phyloP scores from a whole-genome alignment of 2,797 vertebrate species.

The Acridotheres tristis region DNA sequence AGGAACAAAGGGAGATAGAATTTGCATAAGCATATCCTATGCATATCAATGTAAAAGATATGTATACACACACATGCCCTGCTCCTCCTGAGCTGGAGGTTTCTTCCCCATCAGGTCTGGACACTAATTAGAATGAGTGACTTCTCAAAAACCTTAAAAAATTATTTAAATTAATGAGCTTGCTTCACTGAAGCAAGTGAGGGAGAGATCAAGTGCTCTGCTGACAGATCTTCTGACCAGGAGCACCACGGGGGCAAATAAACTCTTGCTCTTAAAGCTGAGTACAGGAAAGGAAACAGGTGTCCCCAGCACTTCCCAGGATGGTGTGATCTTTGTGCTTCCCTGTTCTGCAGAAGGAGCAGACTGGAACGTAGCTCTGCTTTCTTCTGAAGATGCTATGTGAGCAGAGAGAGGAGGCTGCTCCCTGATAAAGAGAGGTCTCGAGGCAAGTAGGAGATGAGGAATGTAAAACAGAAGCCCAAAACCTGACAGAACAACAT shows the following conservation, averaged over 20 bases:
- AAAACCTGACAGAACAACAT: not conserved
- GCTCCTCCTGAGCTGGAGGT: not conserved
- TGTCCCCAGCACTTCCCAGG: not conserved
- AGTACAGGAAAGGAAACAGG: fast-evolving
- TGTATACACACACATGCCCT: fast-evolving
- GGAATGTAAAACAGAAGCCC: not conserved
- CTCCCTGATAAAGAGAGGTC: not conserved
- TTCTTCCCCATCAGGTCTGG: not conserved
- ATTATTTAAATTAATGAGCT: not conserved
- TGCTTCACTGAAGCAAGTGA: not conserved
- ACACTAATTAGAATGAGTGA: not conserved
- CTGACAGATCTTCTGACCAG: not conserved
- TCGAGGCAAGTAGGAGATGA: not conserved
- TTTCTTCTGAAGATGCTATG: not conserved
- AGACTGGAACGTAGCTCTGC: not conserved
- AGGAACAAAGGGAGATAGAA: not conserved
- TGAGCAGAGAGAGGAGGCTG: not conserved
- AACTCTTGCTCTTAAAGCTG: not conserved
- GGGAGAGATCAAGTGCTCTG: not conserved
- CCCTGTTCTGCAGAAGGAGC: not conserved
- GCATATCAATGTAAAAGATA: not conserved
- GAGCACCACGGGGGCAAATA: not conserved
- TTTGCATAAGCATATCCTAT: not conserved
- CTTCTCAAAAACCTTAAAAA: not conserved
- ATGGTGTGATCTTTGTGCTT: not conserved